Base-by-base conservation (phyloP, 2,797 vertebrate genomes). In the Syngnathus acus region DNA sequence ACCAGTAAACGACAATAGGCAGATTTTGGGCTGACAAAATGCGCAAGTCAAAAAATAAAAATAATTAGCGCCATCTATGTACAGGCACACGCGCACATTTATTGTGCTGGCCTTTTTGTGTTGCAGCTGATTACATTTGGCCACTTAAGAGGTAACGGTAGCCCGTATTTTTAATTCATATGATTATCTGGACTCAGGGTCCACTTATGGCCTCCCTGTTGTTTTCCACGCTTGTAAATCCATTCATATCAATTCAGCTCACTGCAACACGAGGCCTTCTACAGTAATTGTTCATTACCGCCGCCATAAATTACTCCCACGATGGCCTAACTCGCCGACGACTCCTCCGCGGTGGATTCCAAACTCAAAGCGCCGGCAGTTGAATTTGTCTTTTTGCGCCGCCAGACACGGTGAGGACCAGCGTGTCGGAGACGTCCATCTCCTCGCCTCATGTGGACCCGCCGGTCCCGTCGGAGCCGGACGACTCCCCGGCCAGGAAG, bases 361-460 rank as follows among this genome's bases (percentile, higher is more conserved):
- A 45, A 62, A 45, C 45, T 62, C 23, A 26, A 32, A 62, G 21
- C 14, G 32, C 14, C 13, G 1, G 21, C 21, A 6, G 38, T 66
- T 43, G 19, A 66, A 66, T 45, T 57, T 43, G 21, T 66, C 53
- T 43, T 63, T 68, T 54, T 62, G 48, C n/a, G 66, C 47, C 68
- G 61, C 0, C 76, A 93, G 94, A 92, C 45, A 21, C 88, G 0
- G 82, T 95, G 73, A 91, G 93, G 70, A 92, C 91, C 78, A 95
- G 94, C 17, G 83, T 95, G 62, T 95, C 95, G 0, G 94, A 94
- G 64, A 92, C 90, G 0, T 86, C 89, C 13, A 84, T 95, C 67
- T 84, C 67, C 54, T 89, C 66, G 58, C 83, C 65, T 26, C 88
- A 91, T 4, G 73, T 84, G 1, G 85, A 89, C 78, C 86, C 89